A percentile compares a stretch with the other conserved stretches of the same genome.
These are phyloP conservation scores for Leuciscus idus DNA, from an alignment of 2,113 vertebrate genomes.

Conservation along the genomic window DNA sequence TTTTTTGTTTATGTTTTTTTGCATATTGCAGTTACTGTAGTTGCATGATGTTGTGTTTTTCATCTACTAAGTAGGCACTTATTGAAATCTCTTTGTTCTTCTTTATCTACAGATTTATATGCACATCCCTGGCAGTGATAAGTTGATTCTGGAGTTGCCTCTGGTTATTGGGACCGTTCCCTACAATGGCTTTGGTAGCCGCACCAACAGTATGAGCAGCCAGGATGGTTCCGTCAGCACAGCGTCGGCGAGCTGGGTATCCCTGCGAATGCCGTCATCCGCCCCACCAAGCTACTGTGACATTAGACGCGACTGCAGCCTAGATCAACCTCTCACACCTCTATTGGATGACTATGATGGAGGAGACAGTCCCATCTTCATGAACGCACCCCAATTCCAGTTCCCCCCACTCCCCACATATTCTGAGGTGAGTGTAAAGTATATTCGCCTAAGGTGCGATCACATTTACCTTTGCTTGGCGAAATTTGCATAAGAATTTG, in stretches of 20 bases:
- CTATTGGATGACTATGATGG: slow-evolving; percentile 85
- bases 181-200: slow-evolving; percentile 82
- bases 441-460: background rate
- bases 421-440: slow-evolving; percentile 79
- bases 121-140: slow-evolving; percentile 96
- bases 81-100: background rate
- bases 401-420: slow-evolving; percentile 86
- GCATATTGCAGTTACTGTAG: too few species aligned
- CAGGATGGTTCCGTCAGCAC: slow-evolving; percentile 79
- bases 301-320: slow-evolving; percentile 78
- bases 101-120: slow-evolving; percentile 83
- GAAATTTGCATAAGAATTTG: too few species aligned
- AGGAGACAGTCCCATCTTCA: slow-evolving; percentile 93
- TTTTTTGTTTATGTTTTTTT: too few species aligned
- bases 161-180: slow-evolving; percentile 89
- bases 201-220: slow-evolving; percentile 91
- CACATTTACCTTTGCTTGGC: background rate
- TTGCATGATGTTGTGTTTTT: background rate
- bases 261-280: slow-evolving; percentile 81
- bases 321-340: slow-evolving; percentile 90
- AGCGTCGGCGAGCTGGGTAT: slow-evolving; percentile 89
- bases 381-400: slow-evolving; percentile 82
- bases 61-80: background rate
- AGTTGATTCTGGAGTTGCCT: slow-evolving; percentile 90
- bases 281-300: slow-evolving; percentile 89